Percentiles rank a stretch among this genome's conserved stretches.
Evolutionary conservation across 2,797 vertebrate species (phyloP).

Genomic region (Acanthurus leucopareius): DNA sequence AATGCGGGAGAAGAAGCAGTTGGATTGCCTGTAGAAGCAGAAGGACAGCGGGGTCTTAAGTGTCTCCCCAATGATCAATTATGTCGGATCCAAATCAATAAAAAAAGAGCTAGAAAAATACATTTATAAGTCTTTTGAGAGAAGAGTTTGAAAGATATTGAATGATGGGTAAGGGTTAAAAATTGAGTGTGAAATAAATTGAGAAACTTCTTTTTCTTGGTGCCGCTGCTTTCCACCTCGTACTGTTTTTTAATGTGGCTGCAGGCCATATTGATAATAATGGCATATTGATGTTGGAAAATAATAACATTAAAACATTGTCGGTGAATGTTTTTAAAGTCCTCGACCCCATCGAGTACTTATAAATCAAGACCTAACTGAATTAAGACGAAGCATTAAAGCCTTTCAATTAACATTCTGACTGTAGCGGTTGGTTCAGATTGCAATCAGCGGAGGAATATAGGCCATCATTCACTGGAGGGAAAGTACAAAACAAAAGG

Average conservation of each 20-base stretch:
- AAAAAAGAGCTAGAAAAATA: conserved; percentile 46
- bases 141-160: conserved; percentile 24
- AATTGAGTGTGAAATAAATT: conserved; percentile 37
- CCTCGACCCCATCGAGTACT: conserved; percentile 16
- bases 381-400: conserved; percentile 47
- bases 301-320: conserved; percentile 48
- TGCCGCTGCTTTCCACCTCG: not conserved
- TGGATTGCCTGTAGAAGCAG: conserved; percentile 46
- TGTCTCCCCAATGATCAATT: conserved; percentile 73
- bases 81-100: conserved; percentile 70
- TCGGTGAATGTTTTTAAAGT: conserved; percentile 51
- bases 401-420: conserved; percentile 46
- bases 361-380: conserved; percentile 38
- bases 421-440: conserved; percentile 50
- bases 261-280: conserved; percentile 36
- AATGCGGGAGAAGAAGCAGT: conserved; percentile 25
- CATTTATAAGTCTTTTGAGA: conserved; percentile 60
- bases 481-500: conserved; percentile 69
- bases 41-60: conserved; percentile 55
- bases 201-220: not conserved
- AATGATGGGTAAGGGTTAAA: conserved; percentile 42
- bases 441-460: conserved; percentile 71
- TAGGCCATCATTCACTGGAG: conserved; percentile 77
- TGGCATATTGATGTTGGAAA: conserved; percentile 45
- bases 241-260: not conserved